Conservation (phyloP, 2,888 invertebrate genomes). For the Tiphia femorata region DNA sequence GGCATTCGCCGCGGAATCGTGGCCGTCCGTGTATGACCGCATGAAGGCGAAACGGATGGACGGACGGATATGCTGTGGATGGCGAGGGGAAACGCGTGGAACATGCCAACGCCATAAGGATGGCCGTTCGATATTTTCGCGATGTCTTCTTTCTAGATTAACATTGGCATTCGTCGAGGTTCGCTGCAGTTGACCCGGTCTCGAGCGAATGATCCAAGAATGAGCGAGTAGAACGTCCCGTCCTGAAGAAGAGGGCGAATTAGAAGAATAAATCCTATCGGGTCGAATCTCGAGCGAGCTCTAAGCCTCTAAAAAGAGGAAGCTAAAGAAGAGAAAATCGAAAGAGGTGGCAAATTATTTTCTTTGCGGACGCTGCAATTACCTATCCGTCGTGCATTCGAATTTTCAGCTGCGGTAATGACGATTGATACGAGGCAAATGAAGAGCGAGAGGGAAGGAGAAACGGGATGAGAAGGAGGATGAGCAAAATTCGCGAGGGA, state of each 20-base stretch:
- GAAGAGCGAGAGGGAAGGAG: conserved; percentile 44
- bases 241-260: no score
- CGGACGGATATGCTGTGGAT: conserved; percentile 27
- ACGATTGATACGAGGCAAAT: conserved; percentile 64
- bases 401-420: conserved; percentile 58
- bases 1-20: conserved; percentile 53
- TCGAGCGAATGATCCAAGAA: no score
- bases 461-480: conserved; percentile 24
- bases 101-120: conserved; percentile 47
- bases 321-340: conserved; percentile 1
- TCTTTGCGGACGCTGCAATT: conserved; percentile 47
- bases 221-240: no score
- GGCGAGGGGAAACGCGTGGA: conserved; percentile 45
- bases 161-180: conserved; percentile 6
- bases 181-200: background rate
- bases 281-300: no score
- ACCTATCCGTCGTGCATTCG: conserved; percentile 53
- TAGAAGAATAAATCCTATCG: no score
- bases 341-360: conserved; percentile 31
- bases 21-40: conserved; percentile 34
- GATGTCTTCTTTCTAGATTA: no score
- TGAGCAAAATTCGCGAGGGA: conserved; percentile 15
- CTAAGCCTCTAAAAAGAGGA: background rate
- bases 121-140: conserved; percentile 5
- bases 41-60: conserved; percentile 23